Percentiles rank a stretch among this genome's conserved stretches.
Conservation (phyloP, 2,797 vertebrate species). For the Aulostomus chinensis region DNA sequence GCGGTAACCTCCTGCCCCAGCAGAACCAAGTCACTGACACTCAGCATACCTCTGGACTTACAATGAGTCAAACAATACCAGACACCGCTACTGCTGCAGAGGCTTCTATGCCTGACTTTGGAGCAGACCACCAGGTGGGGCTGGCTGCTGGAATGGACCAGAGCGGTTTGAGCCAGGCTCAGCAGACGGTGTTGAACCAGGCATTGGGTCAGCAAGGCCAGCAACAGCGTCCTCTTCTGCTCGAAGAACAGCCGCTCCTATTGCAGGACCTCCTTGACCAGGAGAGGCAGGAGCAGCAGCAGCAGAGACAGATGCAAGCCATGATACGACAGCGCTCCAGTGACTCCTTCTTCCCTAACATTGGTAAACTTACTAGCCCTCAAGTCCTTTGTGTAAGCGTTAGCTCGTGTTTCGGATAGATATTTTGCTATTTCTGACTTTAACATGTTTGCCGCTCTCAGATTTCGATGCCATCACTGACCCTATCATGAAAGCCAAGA, state of each 20-base stretch:
- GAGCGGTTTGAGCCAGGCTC: slow-evolving; percentile 75
- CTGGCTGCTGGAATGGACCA: slow-evolving; percentile 78
- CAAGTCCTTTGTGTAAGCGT: background rate
- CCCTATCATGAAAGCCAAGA: slow-evolving; percentile 99
- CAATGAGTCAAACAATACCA: slow-evolving; percentile 74
- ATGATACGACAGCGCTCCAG: slow-evolving; percentile 97
- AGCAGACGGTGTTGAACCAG: slow-evolving; percentile 83
- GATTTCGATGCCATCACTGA: slow-evolving; percentile 98
- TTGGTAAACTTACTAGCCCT: slow-evolving; percentile 80
- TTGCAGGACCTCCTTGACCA: slow-evolving; percentile 97
- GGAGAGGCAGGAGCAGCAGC: slow-evolving; percentile 97
- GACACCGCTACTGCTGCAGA: slow-evolving; percentile 69
- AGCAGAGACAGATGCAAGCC: slow-evolving; percentile 98
- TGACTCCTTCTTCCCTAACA: slow-evolving; percentile 96
- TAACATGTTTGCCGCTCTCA: slow-evolving; percentile 57
- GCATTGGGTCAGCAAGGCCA: slow-evolving; percentile 79
- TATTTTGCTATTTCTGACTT: slow-evolving; percentile 13
- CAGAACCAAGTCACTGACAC: slow-evolving; percentile 75
- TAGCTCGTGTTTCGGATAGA: background rate
- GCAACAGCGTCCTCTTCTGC: slow-evolving; percentile 88
- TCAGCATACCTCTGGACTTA: slow-evolving; percentile 66
- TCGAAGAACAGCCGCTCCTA: slow-evolving; percentile 96
- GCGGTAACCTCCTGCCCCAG: slow-evolving; percentile 75
- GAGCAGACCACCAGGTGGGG: slow-evolving; percentile 78
- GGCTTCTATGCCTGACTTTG: slow-evolving; percentile 77